Conservation (phyloP, 1,140 invertebrate genomes). For the Pristionchus pacificus region DNA sequence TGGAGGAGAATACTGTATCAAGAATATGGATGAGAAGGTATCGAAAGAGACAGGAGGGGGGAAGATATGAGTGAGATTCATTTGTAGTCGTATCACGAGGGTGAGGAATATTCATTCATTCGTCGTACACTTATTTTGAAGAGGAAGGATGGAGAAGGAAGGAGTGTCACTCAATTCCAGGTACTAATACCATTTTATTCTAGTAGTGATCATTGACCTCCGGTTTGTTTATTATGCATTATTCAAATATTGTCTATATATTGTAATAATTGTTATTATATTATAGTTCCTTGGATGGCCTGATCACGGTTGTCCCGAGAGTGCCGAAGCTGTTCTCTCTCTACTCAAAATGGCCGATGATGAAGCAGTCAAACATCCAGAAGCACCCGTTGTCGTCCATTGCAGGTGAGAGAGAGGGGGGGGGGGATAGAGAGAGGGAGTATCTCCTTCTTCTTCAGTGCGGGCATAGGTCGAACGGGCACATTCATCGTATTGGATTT, state of each 20-base stretch:
- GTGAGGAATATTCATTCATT: not conserved
- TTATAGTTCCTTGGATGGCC: not conserved
- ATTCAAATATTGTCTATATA: too few relatives aligned
- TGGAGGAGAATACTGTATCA: not conserved
- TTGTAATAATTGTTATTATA: too few relatives aligned
- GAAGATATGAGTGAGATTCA: not conserved
- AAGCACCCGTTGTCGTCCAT: not conserved
- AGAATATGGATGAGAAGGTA: not conserved
- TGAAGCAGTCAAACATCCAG: not conserved
- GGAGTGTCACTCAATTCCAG: not conserved
- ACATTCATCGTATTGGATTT: not conserved
- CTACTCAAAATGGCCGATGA: not conserved
- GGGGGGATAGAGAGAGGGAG: not conserved
- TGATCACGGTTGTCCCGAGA: not conserved
- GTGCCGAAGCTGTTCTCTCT: not conserved
- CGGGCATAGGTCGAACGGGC: not conserved
- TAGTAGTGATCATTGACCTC: not conserved
- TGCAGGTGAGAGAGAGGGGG: not conserved
- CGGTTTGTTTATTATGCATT: too few relatives aligned
- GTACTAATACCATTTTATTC: not conserved
- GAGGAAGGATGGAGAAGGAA: not conserved
- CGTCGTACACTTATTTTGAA: not conserved
- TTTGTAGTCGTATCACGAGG: not conserved
- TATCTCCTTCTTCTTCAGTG: too few relatives aligned
- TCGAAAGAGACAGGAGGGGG: too few relatives aligned